These are phyloP conservation scores for Chaetura pelagica DNA, from an alignment of 2,113 vertebrate genomes.

Conservation along the genomic window DNA sequence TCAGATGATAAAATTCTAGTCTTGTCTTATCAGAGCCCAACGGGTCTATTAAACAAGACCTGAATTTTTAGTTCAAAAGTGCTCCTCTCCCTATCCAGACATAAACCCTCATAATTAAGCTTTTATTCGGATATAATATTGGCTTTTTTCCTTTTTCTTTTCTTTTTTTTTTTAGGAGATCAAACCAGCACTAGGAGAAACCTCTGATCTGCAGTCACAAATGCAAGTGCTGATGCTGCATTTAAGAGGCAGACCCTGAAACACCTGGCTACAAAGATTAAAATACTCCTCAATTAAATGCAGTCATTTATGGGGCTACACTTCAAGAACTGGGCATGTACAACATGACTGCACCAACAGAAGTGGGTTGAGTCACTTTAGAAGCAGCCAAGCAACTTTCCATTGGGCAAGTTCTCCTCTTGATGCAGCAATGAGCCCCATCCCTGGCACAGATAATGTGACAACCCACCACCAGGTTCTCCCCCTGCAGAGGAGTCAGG, in stretches of 20 bases:
- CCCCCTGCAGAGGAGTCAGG: not conserved
- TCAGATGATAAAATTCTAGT: not conserved
- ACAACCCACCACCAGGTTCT: not conserved
- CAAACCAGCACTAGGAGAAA: not conserved
- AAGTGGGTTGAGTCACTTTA: not conserved
- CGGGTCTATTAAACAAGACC: not conserved
- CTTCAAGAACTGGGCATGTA: accelerated
- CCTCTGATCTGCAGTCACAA: not conserved
- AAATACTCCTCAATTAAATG: not conserved
- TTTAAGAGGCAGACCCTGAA: not conserved
- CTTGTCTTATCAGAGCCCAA: not conserved
- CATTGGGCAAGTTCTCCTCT: not conserved
- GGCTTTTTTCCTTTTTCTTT: not conserved
- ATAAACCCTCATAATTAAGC: not conserved
- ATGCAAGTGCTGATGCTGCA: not conserved
- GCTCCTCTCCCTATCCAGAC: not conserved
- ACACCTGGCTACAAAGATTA: not conserved
- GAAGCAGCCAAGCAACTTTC: not conserved
- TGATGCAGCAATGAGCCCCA: not conserved
- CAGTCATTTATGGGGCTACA: not conserved
- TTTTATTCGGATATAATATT: not conserved
- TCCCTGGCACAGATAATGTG: not conserved
- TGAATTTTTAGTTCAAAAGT: not conserved
- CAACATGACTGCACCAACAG: accelerated
- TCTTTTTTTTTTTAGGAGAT: not conserved